Evolutionary conservation across 2,113 vertebrate species (phyloP).

Genomic region (Zosterops borbonicus): DNA sequence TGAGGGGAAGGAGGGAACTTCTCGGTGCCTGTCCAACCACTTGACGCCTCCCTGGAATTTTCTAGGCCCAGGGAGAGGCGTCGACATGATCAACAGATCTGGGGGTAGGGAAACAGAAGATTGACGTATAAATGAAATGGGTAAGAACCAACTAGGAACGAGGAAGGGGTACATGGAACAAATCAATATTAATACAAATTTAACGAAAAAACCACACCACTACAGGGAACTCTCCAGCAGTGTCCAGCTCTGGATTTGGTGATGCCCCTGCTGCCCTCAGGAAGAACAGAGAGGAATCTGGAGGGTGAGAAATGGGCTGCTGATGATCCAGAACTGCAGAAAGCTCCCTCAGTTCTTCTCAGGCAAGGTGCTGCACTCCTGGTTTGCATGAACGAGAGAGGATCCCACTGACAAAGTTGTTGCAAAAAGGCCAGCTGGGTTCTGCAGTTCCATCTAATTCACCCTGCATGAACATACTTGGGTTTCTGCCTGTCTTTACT

Average conservation of each 20-base stretch:
- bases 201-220: too few species aligned
- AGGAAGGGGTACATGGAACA: too few species aligned
- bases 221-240: background rate
- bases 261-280: background rate
- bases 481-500: background rate
- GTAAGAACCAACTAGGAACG: too few species aligned
- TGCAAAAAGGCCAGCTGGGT: background rate
- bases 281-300: background rate
- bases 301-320: background rate
- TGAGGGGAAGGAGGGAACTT: too few species aligned
- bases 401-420: background rate
- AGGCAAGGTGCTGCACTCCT: background rate
- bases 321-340: background rate
- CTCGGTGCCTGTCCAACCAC: too few species aligned
- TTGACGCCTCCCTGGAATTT: too few species aligned
- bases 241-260: accelerated
- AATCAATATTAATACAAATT: too few species aligned
- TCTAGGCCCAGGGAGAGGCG: too few species aligned
- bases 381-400: background rate
- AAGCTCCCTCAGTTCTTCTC: background rate
- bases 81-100: too few species aligned
- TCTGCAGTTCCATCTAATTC: background rate
- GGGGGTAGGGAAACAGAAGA: too few species aligned
- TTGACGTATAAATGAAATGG: too few species aligned
- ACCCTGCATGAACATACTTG: background rate